Evolutionary conservation across 2,113 vertebrate genomes (phyloP), one percentile per base, ranked within the genome.

Genomic region (Nannospalax galili): DNA sequence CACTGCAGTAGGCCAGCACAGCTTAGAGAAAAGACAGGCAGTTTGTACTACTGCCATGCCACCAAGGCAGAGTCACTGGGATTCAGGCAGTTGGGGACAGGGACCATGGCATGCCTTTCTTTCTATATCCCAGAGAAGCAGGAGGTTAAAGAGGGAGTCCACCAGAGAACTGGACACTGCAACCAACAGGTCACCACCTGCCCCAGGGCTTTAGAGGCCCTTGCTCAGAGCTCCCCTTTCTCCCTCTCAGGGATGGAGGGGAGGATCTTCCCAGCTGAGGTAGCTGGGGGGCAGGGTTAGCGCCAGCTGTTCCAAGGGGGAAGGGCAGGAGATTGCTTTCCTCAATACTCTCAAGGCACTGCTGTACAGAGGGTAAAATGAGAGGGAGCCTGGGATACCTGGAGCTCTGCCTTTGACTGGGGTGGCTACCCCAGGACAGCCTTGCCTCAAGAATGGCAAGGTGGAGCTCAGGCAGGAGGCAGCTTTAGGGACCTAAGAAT

Each of bases 221-320:
- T 40, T 19, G 35, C 3, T 7, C 35, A 0, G n/a, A 79, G 58
- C n/a, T 16, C n/a, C 52, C 10, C 3, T 4, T 37, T 4, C 1
- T 11, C 37, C 37, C 24, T 35, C 28, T 0, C 2, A n/a, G 30
- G 14, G 40, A 52, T 11, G 6, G 10, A 69, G 62, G 10, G 40
- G 6, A 7, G 64, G 69, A 26, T 60, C 62, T 48, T 40, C 30
- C 24, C 7, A 32, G n/a, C 28, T 4, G n/a, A 69, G 42, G 35
- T 24, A 52, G 11, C 52, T 42, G 3, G 11, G 8, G 12, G 17
- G 22, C 15, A 5, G 77, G 30, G 42, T 15, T 64, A 15, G 26
- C 35, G 70, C 78, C 60, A 48, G 72, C 84, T 95, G 52, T 88
- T 52, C 81, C 60, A 62, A 67, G 35, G 79, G 17, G 56, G 58